Evolutionary conservation across 2,113 vertebrate genomes (phyloP).

Genomic region (Aix galericulata): DNA sequence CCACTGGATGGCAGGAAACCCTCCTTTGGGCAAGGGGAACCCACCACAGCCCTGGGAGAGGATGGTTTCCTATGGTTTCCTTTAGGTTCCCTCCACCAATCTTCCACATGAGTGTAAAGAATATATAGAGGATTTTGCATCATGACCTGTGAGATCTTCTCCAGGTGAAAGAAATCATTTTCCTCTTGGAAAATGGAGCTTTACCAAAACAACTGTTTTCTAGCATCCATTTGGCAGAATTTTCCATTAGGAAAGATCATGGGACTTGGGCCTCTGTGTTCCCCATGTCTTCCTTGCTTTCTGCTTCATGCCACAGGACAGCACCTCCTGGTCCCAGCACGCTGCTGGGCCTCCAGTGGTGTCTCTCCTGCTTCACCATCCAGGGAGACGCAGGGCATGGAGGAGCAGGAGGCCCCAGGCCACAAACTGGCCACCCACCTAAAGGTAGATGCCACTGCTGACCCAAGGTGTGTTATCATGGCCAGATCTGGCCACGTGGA

Average conservation of each 20-base stretch:
- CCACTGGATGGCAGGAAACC: not conserved
- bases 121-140: not conserved
- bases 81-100: not conserved
- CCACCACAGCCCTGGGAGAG: not conserved
- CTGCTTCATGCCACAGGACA: not conserved
- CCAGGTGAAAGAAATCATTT: not conserved
- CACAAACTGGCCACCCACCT: not conserved
- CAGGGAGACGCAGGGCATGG: not conserved
- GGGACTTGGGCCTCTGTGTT: not conserved
- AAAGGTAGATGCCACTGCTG: not conserved
- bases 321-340: not conserved
- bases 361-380: not conserved
- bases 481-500: not conserved
- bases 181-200: not conserved
- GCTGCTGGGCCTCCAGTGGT: rapidly evolving
- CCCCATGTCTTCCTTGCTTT: not conserved
- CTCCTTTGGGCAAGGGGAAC: not conserved
- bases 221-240: not conserved
- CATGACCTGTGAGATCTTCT: not conserved
- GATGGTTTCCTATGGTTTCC: not conserved
- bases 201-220: not conserved
- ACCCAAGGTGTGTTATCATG: not conserved
- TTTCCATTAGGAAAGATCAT: not conserved
- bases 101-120: not conserved
- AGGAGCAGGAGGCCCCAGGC: not conserved